Evolutionary conservation across 92 coral and sea anemone genomes (phyloP).

Genomic region (Parazoanthus atlanticus): DNA sequence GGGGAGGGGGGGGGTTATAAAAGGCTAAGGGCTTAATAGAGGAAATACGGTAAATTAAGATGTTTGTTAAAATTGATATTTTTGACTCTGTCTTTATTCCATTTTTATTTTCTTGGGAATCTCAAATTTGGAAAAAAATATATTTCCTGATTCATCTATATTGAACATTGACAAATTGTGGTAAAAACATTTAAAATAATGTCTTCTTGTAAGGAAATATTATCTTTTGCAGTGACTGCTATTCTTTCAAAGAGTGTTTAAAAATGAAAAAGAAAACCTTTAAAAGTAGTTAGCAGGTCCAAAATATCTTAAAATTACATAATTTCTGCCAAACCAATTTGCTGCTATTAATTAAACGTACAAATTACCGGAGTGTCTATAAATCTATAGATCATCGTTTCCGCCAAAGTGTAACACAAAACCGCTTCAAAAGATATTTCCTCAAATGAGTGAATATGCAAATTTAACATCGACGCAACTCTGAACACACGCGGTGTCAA

Average conservation of each 20-base stretch:
- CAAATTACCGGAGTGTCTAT: not conserved
- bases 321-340: not conserved
- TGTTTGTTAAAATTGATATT: no score
- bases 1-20: no score
- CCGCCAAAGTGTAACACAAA: slow-evolving; percentile 6
- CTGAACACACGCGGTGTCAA: slow-evolving; percentile 34
- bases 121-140: no score
- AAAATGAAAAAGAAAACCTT: not conserved
- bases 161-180: not conserved
- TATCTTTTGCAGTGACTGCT: not conserved
- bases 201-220: not conserved
- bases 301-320: not conserved
- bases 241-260: no score
- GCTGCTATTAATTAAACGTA: not conserved
- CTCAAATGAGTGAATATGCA: slow-evolving; percentile 23
- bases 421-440: not conserved
- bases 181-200: not conserved
- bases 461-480: not conserved
- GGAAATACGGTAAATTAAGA: no score
- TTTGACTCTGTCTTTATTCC: no score
- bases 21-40: no score
- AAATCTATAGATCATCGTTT: not conserved
- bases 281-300: not conserved
- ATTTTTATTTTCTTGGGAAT: no score
- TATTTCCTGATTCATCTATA: no score